Base-by-base conservation (phyloP, 2,797 vertebrate genomes). In the Notoglanidium macrostoma region DNA sequence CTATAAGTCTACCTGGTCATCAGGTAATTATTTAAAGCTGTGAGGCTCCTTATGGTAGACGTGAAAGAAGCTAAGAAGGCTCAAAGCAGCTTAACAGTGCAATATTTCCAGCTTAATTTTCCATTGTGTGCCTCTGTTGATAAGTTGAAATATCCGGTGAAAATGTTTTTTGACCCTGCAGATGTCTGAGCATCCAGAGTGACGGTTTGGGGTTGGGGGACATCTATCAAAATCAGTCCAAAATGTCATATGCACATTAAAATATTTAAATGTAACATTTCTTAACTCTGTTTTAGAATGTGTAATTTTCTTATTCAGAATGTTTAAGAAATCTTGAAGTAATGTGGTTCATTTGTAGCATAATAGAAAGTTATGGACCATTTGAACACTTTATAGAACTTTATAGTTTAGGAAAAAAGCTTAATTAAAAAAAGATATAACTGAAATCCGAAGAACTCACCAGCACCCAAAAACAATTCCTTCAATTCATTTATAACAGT, bases 301-400 rank as follows among this genome's bases (percentile, higher is more conserved):
- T 70, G 14, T 11, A 14, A 68, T 32, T 32, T 26, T 29, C 73
- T 57, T 35, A 17, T 55, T 78, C 21, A 35, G 76, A 57, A 57
- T 26, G 55, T 26, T 46, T 61, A 61, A n/a, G 78, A 81, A 83
- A 6, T 59, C 17, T 51, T 84, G 65, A 85, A 85, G 73, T 73
- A 85, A 79, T 73, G 32, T 65, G 76, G 77, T 29, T 85, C 59
- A 88, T 72, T 65, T 63, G 67, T 85, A 77, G 61, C 77, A 70
- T 78, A 88, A 40, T 44, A 26, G 59, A 88, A 85, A 61, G 10
- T 35, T 81, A 61, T 9, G 29, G 44, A 85, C 55, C 35, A 40
- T 40, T 65, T 81, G 7, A 84, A 70, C 26, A 40, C 26, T 1
- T 84, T 63, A 65, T 2, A 85, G 49, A 86, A 82, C 76, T 76